Conservation (phyloP, 2,888 invertebrate species). For the Microctonus aethiopoides region DNA sequence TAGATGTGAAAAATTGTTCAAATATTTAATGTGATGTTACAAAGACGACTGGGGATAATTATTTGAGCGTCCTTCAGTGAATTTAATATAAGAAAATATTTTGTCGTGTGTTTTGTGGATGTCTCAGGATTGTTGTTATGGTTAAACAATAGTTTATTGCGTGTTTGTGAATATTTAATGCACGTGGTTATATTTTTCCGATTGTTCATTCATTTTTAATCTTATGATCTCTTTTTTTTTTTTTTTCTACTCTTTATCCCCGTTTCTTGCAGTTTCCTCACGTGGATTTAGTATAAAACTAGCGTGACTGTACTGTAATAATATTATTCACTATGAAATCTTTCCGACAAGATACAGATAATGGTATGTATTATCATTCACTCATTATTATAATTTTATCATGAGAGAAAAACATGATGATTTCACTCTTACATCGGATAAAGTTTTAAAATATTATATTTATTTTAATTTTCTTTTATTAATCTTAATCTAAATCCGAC, state of each 20-base stretch:
- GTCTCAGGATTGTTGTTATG: too few relatives aligned
- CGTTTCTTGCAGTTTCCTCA: not conserved
- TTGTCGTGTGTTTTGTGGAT: too few relatives aligned
- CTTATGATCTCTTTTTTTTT: not conserved
- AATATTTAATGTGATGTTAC: not conserved
- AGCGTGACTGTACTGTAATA: not conserved
- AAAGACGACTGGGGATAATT: not conserved
- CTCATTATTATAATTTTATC: conserved; percentile 13
- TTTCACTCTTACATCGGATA: not conserved
- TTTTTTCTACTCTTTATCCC: not conserved
- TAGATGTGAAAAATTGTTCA: not conserved
- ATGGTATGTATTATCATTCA: conserved; percentile 48
- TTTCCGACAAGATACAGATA: conserved; percentile 50
- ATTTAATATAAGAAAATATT: too few relatives aligned
- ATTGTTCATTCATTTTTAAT: not conserved
- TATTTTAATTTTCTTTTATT: not conserved
- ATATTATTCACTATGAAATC: conserved; percentile 52
- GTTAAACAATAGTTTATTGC: not conserved
- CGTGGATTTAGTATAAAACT: conserved; percentile 5
- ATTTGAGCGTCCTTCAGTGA: not conserved
- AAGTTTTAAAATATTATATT: not conserved
- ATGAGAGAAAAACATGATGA: not conserved
- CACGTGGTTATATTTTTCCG: not conserved
- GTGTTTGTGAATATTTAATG: too few relatives aligned
- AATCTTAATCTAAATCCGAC: not conserved